Evolutionary conservation across 1,140 invertebrate genomes (phyloP).

Genomic region (Drosophila persimilis): DNA sequence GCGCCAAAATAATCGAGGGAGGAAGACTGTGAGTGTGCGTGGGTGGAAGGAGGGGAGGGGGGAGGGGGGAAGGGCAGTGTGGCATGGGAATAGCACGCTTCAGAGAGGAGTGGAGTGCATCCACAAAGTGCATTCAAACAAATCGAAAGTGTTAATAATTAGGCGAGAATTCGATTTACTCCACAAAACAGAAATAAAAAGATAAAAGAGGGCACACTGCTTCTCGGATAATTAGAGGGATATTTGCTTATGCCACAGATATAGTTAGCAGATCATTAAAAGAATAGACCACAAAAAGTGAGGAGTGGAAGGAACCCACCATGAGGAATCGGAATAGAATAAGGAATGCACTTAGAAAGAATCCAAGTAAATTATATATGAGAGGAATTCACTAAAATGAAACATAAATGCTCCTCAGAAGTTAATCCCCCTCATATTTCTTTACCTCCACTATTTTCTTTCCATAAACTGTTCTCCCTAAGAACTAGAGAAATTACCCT

Average conservation of each 20-base stretch:
- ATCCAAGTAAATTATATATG: too few relatives aligned
- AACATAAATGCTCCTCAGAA: too few relatives aligned
- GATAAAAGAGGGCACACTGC: conserved; percentile 34
- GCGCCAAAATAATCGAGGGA: conserved; percentile 60
- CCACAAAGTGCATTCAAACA: too few relatives aligned
- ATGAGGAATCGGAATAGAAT: not conserved
- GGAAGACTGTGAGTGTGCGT: conserved; percentile 20
- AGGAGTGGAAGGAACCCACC: not conserved
- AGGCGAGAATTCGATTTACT: conserved; percentile 22
- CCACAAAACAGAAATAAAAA: not conserved
- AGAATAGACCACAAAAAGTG: not conserved
- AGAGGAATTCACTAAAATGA: too few relatives aligned
- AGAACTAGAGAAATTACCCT: not conserved
- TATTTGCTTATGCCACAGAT: conserved; percentile 35
- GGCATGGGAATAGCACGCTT: not conserved
- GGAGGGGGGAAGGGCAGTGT: not conserved
- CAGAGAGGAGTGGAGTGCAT: not conserved
- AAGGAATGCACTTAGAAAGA: too few relatives aligned
- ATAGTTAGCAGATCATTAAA: conserved; percentile 42
- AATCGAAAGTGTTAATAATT: conserved; percentile 26
- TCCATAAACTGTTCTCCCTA: not conserved
- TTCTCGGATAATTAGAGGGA: conserved; percentile 27
- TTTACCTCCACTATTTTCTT: too few relatives aligned
- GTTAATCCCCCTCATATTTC: too few relatives aligned
- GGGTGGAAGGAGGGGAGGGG: conserved; percentile 11